Conservation (phyloP, 2,888 invertebrate genomes). For the Plagiodera versicolora region DNA sequence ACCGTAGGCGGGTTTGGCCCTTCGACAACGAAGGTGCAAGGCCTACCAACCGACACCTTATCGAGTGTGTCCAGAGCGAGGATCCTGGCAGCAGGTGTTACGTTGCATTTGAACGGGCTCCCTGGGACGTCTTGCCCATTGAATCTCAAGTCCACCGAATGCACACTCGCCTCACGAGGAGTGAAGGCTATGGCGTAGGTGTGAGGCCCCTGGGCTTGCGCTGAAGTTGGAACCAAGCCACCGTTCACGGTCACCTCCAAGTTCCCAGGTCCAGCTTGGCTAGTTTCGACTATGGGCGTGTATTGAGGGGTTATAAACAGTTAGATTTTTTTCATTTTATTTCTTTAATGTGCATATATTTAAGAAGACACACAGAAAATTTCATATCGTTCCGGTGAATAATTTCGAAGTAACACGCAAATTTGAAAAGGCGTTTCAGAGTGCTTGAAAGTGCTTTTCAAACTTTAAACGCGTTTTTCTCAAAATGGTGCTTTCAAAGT, state of each 20-base stretch:
- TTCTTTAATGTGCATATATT: too few relatives aligned
- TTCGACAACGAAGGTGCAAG: slow-evolving; percentile 85
- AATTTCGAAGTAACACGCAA: too few relatives aligned
- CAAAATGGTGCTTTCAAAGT: too few relatives aligned
- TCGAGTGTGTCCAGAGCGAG: slow-evolving; percentile 83
- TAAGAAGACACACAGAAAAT: too few relatives aligned
- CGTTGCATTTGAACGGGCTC: slow-evolving; percentile 79
- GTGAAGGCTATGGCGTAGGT: slow-evolving; percentile 97
- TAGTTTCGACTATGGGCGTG: slow-evolving; percentile 81
- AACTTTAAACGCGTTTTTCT: too few relatives aligned
- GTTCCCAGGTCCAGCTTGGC: slow-evolving; percentile 97
- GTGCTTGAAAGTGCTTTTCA: too few relatives aligned
- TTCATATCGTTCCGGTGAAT: too few relatives aligned
- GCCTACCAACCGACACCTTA: slow-evolving; percentile 83
- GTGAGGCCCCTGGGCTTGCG: slow-evolving; percentile 94
- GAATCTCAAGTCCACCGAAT: slow-evolving; percentile 93
- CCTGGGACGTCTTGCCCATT: slow-evolving; percentile 96
- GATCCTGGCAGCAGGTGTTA: slow-evolving; percentile 82
- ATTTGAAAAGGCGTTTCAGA: too few relatives aligned
- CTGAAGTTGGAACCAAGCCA: slow-evolving; percentile 94
- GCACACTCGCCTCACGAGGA: slow-evolving; percentile 86
- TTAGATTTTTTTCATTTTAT: too few relatives aligned
- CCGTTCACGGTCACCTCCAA: slow-evolving; percentile 98
- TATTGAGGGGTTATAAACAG: too few relatives aligned
- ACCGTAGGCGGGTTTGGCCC: slow-evolving; percentile 81